These are phyloP conservation scores for Porites rus DNA, from an alignment of 92 coral and sea anemone species.

Conservation along the genomic window DNA sequence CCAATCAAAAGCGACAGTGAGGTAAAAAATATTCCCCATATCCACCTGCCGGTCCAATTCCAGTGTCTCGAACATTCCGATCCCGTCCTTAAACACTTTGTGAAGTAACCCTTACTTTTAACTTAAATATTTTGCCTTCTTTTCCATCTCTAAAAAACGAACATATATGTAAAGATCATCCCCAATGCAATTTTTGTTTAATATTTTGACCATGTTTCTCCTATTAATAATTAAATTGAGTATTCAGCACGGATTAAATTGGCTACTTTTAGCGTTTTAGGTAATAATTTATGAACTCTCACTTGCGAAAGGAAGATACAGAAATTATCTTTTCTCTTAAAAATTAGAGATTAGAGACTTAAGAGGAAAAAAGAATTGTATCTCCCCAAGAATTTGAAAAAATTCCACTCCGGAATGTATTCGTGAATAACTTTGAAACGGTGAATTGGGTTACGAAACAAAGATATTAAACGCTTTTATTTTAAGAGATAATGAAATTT, in stretches of 20 bases:
- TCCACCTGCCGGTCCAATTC: conserved; percentile 34
- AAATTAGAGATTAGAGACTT: conserved; percentile 22
- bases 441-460: background rate
- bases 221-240: conserved; percentile 30
- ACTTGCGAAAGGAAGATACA: conserved; percentile 25
- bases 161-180: background rate
- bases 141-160: no score
- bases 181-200: background rate
- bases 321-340: conserved; percentile 13
- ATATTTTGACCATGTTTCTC: conserved; percentile 5
- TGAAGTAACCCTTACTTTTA: background rate
- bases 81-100: background rate
- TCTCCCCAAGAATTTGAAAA: background rate
- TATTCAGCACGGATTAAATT: conserved; percentile 31
- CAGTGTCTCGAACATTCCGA: background rate
- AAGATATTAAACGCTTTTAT: background rate
- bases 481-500: conserved; percentile 7
- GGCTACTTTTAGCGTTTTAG: conserved; percentile 45
- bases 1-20: conserved; percentile 33
- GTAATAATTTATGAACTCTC: conserved; percentile 49
- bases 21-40: conserved; percentile 12
- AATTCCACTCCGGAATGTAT: background rate
- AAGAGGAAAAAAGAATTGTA: background rate
- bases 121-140: background rate
- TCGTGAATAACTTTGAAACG: background rate